Evolutionary conservation across 2,113 vertebrate genomes (phyloP).

Genomic region (Anguilla japonica): DNA sequence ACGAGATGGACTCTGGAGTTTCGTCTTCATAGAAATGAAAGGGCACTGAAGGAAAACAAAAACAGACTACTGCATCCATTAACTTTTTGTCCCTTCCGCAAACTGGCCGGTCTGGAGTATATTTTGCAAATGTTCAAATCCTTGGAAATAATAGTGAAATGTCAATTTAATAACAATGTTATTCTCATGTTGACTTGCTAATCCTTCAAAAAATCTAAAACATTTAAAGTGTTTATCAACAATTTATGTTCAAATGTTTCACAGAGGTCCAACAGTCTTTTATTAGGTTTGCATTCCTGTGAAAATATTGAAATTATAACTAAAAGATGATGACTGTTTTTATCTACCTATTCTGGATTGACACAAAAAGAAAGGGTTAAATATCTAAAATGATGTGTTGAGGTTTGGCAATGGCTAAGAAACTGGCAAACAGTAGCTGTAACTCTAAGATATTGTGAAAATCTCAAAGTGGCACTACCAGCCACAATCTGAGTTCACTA

Average conservation of each 20-base stretch:
- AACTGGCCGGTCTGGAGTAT: not conserved
- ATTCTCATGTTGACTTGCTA: too few relatives aligned
- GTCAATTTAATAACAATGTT: too few relatives aligned
- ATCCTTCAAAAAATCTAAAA: too few relatives aligned
- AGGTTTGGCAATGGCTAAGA: not conserved
- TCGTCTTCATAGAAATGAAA: not conserved
- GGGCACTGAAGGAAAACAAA: not conserved
- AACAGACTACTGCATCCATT: not conserved
- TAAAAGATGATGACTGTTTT: not conserved
- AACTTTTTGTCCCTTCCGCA: not conserved
- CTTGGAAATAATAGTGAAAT: too few relatives aligned
- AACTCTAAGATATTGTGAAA: too few relatives aligned
- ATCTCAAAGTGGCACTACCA: not conserved
- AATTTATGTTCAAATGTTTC: too few relatives aligned
- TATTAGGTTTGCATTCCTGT: too few relatives aligned
- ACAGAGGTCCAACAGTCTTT: too few relatives aligned
- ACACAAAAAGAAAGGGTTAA: not conserved
- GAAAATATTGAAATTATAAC: too few relatives aligned
- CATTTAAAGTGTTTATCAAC: too few relatives aligned
- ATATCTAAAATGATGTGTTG: not conserved
- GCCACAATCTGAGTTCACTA: not conserved
- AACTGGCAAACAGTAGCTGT: too few relatives aligned
- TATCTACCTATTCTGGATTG: not conserved
- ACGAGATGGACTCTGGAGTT: not conserved
- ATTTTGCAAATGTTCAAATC: not conserved